A percentile compares a stretch with the other conserved stretches of the same genome.
Evolutionary conservation across 1,140 invertebrate species (phyloP).

Genomic region (Euschistus heros): DNA sequence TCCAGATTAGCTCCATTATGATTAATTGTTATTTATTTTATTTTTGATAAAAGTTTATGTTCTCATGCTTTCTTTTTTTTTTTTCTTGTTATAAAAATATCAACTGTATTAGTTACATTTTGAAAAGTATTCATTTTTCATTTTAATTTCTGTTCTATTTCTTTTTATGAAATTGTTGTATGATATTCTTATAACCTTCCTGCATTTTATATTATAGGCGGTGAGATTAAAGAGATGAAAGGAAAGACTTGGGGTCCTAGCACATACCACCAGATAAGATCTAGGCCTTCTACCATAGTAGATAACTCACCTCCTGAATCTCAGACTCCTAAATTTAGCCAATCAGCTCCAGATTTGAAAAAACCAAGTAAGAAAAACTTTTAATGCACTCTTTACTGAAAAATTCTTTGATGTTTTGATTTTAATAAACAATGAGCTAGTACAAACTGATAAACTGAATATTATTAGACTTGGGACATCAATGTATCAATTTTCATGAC

Average conservation of each 20-base stretch:
- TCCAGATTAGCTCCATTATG: too few species aligned
- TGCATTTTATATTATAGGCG: slow-evolving; percentile 39
- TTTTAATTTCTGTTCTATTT: neutral
- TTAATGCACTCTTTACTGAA: neutral
- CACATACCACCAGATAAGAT: slow-evolving; percentile 66
- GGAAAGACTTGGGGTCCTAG: slow-evolving; percentile 96
- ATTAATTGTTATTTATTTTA: too few species aligned
- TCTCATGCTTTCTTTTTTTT: too few species aligned
- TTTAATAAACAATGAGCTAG: too few species aligned
- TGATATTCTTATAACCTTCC: neutral
- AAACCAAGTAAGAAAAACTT: slow-evolving; percentile 37
- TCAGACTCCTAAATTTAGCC: slow-evolving; percentile 51
- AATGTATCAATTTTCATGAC: too few species aligned
- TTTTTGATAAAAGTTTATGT: too few species aligned
- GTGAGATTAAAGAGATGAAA: slow-evolving; percentile 90
- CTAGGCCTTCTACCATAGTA: slow-evolving; percentile 32
- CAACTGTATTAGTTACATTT: too few species aligned
- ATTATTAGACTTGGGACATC: too few species aligned
- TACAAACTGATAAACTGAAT: too few species aligned
- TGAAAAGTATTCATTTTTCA: too few species aligned
- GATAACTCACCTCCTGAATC: slow-evolving; percentile 31
- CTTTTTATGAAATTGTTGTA: neutral
- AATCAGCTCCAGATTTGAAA: slow-evolving; percentile 70
- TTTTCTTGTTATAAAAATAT: too few species aligned
- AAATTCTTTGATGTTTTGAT: neutral